These are phyloP conservation scores for Drosophila vallismaia DNA, from an alignment of 2,888 invertebrate species.

Conservation along the genomic window DNA sequence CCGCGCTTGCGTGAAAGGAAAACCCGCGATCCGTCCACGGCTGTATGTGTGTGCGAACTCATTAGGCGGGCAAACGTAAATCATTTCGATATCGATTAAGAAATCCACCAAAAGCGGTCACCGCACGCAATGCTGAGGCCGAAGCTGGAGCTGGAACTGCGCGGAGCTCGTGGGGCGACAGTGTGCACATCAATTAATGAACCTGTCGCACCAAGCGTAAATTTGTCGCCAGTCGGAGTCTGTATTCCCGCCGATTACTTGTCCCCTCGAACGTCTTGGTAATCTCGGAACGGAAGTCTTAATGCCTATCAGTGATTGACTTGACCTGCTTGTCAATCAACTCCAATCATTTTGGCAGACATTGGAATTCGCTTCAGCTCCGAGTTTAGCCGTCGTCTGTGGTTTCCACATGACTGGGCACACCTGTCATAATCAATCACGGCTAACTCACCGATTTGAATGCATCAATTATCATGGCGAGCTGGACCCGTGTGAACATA, in stretches of 20 bases:
- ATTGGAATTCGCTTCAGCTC: conserved; percentile 61
- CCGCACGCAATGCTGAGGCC: conserved; percentile 64
- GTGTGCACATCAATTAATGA: conserved; percentile 82
- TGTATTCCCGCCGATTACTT: conserved; percentile 31
- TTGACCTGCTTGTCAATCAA: conserved; percentile 77
- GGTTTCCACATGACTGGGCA: conserved; percentile 66
- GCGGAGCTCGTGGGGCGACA: conserved; percentile 62
- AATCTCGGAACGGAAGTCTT: conserved; percentile 39
- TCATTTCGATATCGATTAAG: conserved; percentile 79
- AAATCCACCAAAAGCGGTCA: conserved; percentile 65
- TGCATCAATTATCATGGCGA: conserved; percentile 68
- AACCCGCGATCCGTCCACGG: conserved; percentile 30
- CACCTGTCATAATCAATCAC: conserved; percentile 77
- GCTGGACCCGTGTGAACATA: conserved; percentile 63
- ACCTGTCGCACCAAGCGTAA: conserved; percentile 81
- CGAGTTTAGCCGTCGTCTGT: conserved; percentile 21
- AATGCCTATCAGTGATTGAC: conserved; percentile 45
- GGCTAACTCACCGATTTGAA: conserved; percentile 64
- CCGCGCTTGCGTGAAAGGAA: conserved; percentile 69
- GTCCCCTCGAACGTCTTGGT: not conserved
- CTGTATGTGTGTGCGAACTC: conserved; percentile 68
- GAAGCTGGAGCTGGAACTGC: conserved; percentile 45
- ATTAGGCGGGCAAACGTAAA: conserved; percentile 78
- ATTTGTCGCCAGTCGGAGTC: conserved; percentile 78
- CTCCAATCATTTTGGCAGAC: conserved; percentile 72